Base-by-base conservation (phyloP, 1,140 invertebrate genomes). In the Ectropis grisescens region DNA sequence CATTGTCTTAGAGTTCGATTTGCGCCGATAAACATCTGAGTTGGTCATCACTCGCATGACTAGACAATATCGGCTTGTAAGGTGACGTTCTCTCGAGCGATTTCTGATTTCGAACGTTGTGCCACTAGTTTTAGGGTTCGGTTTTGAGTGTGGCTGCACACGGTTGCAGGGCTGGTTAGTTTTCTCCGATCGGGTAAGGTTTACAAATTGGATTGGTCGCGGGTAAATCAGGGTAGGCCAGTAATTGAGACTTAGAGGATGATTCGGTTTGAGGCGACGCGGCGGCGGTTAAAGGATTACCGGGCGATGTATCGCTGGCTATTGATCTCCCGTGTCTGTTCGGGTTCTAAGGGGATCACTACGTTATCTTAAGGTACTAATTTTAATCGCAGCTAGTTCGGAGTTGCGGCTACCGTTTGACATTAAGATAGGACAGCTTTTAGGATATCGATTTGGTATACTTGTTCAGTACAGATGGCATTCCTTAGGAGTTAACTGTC, bases 211-310 rank as follows among this genome's bases (percentile, higher is more conserved):
- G 70, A 65, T 78, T 62, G 62, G 67, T 66, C 62, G 62, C 58
- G 66, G 68, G 62, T 70, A 70, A 69, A 72, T 75, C 66, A 64
- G 75, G 71, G 70, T 71, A 54, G 62, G 40, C 62, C 58, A 56
- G 72, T 80, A 80, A 80, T 80, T 75, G 75, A 75, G 75, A 75
- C 61, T 76, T 78, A 80, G 58, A 67, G 69, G 64, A 72, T 70
- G 57, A 66, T 80, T 80, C 59, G 69, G 65, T 65, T 71, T 58
- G 65, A 45, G 48, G 47, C 44, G 45, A 55, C 52, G 70, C 61
- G 48, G 47, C 44, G 45, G 57, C 52, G 70, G 64, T 64, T 69
- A 71, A 74, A 75, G 75, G 75, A 80, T 80, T 80, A 80, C 29
- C 37, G 35, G 24, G 40, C 48, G 54, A 58, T 47, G 38, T 45